Percentiles rank a stretch among this genome's conserved stretches.
phyloP scores from a whole-genome alignment of 2,113 vertebrate species.

The Mustela nigripes region DNA sequence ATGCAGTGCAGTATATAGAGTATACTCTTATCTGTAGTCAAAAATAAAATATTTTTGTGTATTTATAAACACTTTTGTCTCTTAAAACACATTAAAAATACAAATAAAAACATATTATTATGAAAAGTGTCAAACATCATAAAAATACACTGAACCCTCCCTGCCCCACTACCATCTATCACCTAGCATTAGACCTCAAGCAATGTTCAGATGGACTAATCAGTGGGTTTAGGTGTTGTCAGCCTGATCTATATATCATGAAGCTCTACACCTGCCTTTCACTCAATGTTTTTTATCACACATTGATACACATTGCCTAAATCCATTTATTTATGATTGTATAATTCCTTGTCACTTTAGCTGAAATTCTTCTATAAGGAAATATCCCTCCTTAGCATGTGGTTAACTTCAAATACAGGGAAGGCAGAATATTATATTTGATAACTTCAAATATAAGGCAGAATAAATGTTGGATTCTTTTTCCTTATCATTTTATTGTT shows the following conservation, averaged over 20 bases:
- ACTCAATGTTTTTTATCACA: neutral
- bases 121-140: neutral
- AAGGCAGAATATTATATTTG: neutral
- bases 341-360: conserved; percentile 20
- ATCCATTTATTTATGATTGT: neutral
- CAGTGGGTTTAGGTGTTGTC: neutral
- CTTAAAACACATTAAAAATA: neutral
- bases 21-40: neutral
- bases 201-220: neutral
- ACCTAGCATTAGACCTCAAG: rapidly evolving
- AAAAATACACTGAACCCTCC: neutral
- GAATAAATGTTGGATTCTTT: neutral
- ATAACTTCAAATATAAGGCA: neutral
- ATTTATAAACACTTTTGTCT: conserved; percentile 23
- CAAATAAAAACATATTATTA: neutral
- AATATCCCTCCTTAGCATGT: neutral
- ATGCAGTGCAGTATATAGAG: neutral
- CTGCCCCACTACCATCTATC: too few species aligned
- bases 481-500: neutral
- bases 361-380: conserved; percentile 5
- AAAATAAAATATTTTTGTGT: neutral
- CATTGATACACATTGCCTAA: neutral
- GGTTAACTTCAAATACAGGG: neutral
- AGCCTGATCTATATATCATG: neutral
- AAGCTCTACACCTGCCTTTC: neutral